Percentiles rank a stretch among this genome's conserved stretches.
phyloP scores from a whole-genome alignment of 2,888 invertebrate genomes.

The Melinaea menophilus region DNA sequence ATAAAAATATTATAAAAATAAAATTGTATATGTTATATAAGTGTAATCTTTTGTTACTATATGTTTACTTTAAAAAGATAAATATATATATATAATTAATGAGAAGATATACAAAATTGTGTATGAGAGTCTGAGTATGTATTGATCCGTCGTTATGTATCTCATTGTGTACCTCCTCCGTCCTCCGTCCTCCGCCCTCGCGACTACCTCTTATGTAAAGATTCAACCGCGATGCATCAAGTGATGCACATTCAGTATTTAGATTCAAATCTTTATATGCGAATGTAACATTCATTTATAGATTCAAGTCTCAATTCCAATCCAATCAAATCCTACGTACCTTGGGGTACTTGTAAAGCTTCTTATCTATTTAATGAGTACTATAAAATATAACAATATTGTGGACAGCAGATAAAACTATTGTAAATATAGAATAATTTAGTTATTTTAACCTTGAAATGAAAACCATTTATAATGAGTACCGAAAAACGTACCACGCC shows the following conservation, averaged over 20 bases:
- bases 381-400: no score
- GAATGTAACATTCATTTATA: not conserved
- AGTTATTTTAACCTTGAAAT: constrained; percentile 2
- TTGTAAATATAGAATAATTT: not conserved
- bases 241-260: constrained; percentile 60
- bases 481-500: not conserved
- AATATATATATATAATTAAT: not conserved
- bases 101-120: constrained; percentile 34
- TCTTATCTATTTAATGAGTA: no score
- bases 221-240: constrained; percentile 75
- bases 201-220: constrained; percentile 70
- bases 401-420: not conserved
- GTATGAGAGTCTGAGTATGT: constrained; percentile 44
- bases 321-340: no score
- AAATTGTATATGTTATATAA: no score
- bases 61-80: no score
- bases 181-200: constrained; percentile 63
- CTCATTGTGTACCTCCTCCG: constrained; percentile 60
- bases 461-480: not conserved
- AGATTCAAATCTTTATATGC: not conserved
- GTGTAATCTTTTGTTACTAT: no score
- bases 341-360: no score
- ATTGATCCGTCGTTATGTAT: constrained; percentile 62
- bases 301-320: not conserved
- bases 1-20: no score